These are phyloP conservation scores for Lonchura striata DNA, from an alignment of 2,113 vertebrate genomes.

Conservation along the genomic window DNA sequence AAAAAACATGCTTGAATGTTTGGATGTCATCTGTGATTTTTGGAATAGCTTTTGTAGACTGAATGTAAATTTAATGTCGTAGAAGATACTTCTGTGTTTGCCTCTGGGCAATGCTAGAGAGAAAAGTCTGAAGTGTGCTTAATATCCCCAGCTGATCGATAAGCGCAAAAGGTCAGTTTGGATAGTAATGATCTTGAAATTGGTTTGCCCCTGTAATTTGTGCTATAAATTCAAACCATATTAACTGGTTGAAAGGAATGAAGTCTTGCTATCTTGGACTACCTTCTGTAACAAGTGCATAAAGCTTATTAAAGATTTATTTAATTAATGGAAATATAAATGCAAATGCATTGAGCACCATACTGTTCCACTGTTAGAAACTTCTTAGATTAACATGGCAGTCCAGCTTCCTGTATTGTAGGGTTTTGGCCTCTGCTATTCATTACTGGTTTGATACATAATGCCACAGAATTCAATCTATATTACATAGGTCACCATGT, in stretches of 20 bases:
- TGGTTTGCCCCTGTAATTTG: not conserved
- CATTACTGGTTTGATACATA: not conserved
- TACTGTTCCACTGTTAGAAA: not conserved
- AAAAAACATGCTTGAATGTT: not conserved
- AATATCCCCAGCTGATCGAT: not conserved
- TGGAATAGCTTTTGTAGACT: not conserved
- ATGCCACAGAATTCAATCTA: not conserved
- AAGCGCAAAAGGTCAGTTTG: not conserved
- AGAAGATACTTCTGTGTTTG: not conserved
- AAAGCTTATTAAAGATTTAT: not conserved
- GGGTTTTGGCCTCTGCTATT: not conserved
- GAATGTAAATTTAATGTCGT: not conserved
- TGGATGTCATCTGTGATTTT: not conserved
- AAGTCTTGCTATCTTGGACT: not conserved
- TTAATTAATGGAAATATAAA: not conserved
- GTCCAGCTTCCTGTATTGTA: not conserved
- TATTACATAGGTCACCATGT: not conserved
- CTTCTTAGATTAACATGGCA: not conserved
- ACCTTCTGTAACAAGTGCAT: not conserved
- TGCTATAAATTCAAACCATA: not conserved
- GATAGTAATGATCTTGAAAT: not conserved
- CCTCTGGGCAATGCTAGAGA: not conserved
- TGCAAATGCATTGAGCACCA: not conserved
- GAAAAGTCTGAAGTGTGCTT: not conserved
- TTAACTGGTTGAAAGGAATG: not conserved